Base-by-base conservation (phyloP, 2,797 vertebrate genomes). In the Numenius phaeopus region DNA sequence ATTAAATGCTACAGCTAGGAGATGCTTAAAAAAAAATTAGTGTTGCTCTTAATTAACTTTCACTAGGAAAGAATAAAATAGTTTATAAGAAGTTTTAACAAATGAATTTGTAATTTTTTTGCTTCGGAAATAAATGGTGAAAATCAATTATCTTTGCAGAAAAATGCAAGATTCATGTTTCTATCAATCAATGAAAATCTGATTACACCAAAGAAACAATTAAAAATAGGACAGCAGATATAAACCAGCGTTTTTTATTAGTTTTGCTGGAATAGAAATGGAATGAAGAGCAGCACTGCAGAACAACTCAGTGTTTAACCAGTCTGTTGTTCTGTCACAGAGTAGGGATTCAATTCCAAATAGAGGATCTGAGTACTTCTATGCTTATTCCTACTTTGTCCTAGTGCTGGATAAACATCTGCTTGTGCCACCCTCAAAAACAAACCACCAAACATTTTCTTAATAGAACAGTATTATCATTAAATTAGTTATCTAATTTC, bases 41-140 rank as follows among this genome's bases (percentile, higher is more conserved):
- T 39, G 27, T 58, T 62, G 12, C 37, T 95, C 50, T 50, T 79
- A 90, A 96, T 97, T 97, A 94, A 94, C n/a, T 94, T 94, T 57
- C 70, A 92, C 42, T 29, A 62, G 79, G 14, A 93, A 81, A 67
- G 39, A 94, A 64, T 80, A 87, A 69, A 77, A 54, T 30, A 64
- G 32, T 64, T 89, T 47, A 44, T 66, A 71, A 69, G 86, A 88
- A 49, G 13, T 91, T 91, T 52, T 77, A 87, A 67, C 1, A 52
- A 94, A 83, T 57, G 26, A 82, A 65, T 66, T 66, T 50, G 11
- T 58, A 17, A 19, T 42, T 16, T 50, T 87, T 71, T 72, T 83
- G 1, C 39, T 83, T 84, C 4, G 4, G 27, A 93, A 95, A 67
- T 39, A 87, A 87, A 83, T 57, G 40, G 62, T 54, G 39, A 87